Evolutionary conservation across 2,113 vertebrate genomes (phyloP), one percentile per base, ranked within the genome.

Genomic region (Psilopogon haemacephalus): DNA sequence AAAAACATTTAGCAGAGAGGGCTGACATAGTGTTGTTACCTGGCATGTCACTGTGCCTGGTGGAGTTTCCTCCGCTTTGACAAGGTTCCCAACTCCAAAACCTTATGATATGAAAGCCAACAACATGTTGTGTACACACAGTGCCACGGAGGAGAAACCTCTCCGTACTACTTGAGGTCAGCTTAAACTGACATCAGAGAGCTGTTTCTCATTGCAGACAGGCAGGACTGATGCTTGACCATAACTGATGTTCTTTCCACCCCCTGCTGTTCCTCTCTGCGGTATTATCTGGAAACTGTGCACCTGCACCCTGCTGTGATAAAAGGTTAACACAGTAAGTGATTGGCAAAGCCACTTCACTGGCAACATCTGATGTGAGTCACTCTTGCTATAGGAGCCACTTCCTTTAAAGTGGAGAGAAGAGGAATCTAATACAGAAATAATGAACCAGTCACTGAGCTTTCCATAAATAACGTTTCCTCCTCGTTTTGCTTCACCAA

Each of bases 401-500:
- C 81, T 90, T 92, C 88, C 86, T 76, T 90, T 67, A 59, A 77
- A 86, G 60, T 71, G 82, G 84, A 84, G 94, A 94, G 58, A 87
- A 87, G 68, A 81, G 84, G 60, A 83, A 54, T 83, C 69, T 68
- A 94, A 74, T 18, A 30, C n/a, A 83, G 82, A 94, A 94, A 75
- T 37, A 93, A 94, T 60, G 86, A 95, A 86, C 56, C 56, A 91
- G 72, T 18, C 56, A 35, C 71, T 87, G 68, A 79, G 52, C 64
- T 95, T 96, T 73, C 91, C 88, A 93, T 93, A 95, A 96, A 92
- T 92, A 89, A 88, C 7, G 2, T 68, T 94, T 94, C 79, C 85
- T 86, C 46, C 37, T 69, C 17, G 5, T 87, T n/a, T 46, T 76
- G 77, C 85, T 70, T 93, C 70, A 87, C 72, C 63, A 38, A 4